phyloP scores from a whole-genome alignment of 2,113 vertebrate species.

The Columba livia region DNA sequence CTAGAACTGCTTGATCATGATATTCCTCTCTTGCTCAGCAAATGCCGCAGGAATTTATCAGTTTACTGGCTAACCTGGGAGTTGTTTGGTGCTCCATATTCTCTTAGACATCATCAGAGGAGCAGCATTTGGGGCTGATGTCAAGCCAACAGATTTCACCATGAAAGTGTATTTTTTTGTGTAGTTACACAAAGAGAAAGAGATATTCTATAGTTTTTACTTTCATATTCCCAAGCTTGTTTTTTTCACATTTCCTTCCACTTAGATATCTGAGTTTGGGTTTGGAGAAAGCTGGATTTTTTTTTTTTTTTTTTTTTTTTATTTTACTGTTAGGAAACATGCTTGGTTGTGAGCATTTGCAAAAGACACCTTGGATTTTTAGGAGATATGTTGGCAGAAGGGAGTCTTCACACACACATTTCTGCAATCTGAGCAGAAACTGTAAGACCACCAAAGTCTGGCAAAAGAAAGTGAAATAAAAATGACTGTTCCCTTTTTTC shows the following conservation, averaged over 20 bases:
- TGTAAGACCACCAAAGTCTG: conserved; percentile 16
- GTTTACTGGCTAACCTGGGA: neutral
- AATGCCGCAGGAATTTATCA: neutral
- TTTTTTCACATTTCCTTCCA: neutral
- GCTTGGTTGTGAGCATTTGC: neutral
- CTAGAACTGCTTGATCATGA: neutral
- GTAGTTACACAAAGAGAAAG: neutral
- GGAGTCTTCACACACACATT: neutral
- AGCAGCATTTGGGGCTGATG: neutral
- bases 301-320: neutral
- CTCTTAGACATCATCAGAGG: neutral
- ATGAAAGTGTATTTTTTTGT: neutral
- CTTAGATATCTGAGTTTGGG: neutral
- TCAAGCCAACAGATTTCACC: neutral
- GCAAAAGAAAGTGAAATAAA: conserved; percentile 35
- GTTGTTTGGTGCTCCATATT: neutral
- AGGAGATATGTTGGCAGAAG: neutral
- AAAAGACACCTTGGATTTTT: conserved; percentile 24
- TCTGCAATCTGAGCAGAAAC: neutral
- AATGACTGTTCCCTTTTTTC: neutral
- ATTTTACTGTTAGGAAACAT: neutral
- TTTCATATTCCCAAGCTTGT: neutral
- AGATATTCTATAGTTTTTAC: neutral
- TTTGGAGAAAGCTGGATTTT: neutral
- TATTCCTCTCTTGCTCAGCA: neutral